phyloP scores from a whole-genome alignment of 2,888 invertebrate species.

The Thera obeliscata region DNA sequence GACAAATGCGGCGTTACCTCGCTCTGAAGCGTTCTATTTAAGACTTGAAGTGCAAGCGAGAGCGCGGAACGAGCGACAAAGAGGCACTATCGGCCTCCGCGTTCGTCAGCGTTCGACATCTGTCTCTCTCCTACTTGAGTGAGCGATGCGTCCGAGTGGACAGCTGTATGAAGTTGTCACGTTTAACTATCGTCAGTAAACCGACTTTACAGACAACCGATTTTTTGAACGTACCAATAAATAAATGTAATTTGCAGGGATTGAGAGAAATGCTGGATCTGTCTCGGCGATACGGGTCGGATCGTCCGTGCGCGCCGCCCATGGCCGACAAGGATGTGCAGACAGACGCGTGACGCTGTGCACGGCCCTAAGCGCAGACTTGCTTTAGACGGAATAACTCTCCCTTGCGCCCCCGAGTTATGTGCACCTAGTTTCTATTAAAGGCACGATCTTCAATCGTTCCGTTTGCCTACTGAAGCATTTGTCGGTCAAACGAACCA shows the following conservation, averaged over 20 bases:
- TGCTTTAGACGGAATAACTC: constrained; percentile 35
- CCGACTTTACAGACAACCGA: too few relatives aligned
- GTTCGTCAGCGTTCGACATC: too few relatives aligned
- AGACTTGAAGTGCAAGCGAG: too few relatives aligned
- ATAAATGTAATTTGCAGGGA: constrained; percentile 78
- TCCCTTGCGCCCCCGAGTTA: constrained; percentile 35
- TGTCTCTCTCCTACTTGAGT: too few relatives aligned
- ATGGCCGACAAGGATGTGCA: constrained; percentile 91
- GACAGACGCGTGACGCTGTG: constrained; percentile 86
- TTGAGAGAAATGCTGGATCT: constrained; percentile 93
- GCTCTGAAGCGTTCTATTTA: too few relatives aligned
- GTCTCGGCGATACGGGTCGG: constrained; percentile 89
- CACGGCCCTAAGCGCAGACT: constrained; percentile 40
- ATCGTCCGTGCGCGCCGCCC: constrained; percentile 75
- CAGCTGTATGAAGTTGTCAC: too few relatives aligned
- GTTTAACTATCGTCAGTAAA: too few relatives aligned
- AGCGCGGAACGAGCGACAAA: too few relatives aligned
- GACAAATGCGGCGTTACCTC: too few relatives aligned
- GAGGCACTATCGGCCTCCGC: too few relatives aligned
- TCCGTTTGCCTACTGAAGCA: not conserved
- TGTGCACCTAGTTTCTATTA: constrained; percentile 6
- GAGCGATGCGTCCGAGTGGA: too few relatives aligned
- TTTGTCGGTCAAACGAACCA: not conserved
- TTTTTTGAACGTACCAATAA: not conserved
- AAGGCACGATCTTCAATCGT: constrained; percentile 3